Evolutionary conservation across 2,113 vertebrate species (phyloP).

Genomic region (Suncus etruscus): DNA sequence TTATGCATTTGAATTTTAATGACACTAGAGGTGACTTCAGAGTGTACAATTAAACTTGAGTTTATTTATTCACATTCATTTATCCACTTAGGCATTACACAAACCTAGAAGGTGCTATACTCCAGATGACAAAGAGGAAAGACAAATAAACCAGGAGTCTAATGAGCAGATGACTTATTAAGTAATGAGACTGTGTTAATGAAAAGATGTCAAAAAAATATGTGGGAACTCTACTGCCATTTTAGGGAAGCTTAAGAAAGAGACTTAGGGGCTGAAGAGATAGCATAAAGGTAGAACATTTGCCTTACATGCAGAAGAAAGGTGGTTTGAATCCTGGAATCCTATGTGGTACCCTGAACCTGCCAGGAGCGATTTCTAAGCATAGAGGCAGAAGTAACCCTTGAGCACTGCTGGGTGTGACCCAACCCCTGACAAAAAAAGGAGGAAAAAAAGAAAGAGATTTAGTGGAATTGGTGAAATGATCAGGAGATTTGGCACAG

Average conservation of each 20-base stretch:
- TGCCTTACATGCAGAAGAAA: too few relatives aligned
- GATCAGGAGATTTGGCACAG: not conserved
- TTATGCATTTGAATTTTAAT: not conserved
- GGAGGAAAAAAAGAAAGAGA: too few relatives aligned
- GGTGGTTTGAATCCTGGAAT: too few relatives aligned
- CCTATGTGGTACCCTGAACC: too few relatives aligned
- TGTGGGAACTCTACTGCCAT: accelerated
- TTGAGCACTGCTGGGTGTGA: too few relatives aligned
- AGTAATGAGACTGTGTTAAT: not conserved
- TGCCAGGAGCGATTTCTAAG: too few relatives aligned
- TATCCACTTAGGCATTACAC: not conserved
- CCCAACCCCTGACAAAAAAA: too few relatives aligned
- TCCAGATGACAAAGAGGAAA: not conserved
- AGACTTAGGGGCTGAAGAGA: not conserved
- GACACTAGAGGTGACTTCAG: not conserved
- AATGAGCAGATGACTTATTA: not conserved
- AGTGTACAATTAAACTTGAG: not conserved
- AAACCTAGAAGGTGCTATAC: not conserved
- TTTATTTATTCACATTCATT: not conserved
- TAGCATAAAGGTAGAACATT: too few relatives aligned
- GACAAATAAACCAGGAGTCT: not conserved
- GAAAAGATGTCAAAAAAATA: not conserved
- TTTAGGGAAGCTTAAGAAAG: not conserved
- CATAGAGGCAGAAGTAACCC: too few relatives aligned
- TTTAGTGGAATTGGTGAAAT: not conserved